A percentile compares a stretch with the other conserved stretches of the same genome.
Conservation (phyloP, 35 echinoderm and acorn worm species). For the Heliocidaris tuberculata region DNA sequence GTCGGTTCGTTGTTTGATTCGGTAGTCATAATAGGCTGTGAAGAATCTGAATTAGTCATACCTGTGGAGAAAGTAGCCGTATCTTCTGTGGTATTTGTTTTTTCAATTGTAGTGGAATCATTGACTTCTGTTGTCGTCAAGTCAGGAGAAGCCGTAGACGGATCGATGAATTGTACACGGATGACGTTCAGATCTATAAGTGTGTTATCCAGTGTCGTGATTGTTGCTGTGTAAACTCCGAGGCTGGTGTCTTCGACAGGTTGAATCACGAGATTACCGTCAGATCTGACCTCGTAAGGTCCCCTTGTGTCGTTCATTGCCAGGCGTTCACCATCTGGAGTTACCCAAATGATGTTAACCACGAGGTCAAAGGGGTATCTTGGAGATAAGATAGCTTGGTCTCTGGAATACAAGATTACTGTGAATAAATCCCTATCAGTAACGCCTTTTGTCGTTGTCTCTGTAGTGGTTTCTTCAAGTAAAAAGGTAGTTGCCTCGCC, state of each 20-base stretch:
- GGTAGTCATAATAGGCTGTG: background rate
- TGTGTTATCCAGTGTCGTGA: background rate
- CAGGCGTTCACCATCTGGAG: background rate
- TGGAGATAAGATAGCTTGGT: background rate
- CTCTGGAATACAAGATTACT: background rate
- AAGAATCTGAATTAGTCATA: background rate
- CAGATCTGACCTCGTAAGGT: background rate
- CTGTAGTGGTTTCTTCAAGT: background rate
- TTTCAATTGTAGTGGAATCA: background rate
- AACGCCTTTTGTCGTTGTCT: background rate
- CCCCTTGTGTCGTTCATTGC: background rate
- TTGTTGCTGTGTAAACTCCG: background rate
- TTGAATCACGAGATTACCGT: background rate
- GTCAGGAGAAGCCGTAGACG: background rate
- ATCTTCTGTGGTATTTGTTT: background rate
- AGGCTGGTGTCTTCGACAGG: background rate
- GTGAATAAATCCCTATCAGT: background rate
- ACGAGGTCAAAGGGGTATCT: background rate
- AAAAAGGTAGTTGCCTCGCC: background rate
- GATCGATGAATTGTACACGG: background rate
- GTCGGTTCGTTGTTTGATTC: background rate
- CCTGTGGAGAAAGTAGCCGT: background rate
- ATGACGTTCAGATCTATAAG: background rate
- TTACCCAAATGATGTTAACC: background rate
- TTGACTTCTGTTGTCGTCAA: slow-evolving; percentile 6